A percentile compares a stretch with the other conserved stretches of the same genome.
Evolutionary conservation across 2,797 vertebrate species (phyloP).

Genomic region (Tolypeutes matacus): DNA sequence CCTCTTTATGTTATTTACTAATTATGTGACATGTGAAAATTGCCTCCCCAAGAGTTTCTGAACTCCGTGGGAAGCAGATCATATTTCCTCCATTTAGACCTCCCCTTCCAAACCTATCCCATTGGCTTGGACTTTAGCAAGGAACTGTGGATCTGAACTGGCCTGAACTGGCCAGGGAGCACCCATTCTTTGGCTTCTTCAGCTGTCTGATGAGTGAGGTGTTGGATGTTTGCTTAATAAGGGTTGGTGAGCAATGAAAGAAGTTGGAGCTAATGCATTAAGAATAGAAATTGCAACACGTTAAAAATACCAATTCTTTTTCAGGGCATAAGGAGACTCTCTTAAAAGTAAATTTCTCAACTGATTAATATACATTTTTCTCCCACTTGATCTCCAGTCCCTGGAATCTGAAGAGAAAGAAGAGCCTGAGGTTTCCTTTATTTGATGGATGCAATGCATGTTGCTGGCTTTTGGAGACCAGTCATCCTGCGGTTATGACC

Average conservation of each 20-base stretch:
- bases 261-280: background rate
- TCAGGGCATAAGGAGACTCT: background rate
- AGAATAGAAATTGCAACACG: background rate
- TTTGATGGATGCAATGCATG: background rate
- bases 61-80: background rate
- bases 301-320: conserved; percentile 42
- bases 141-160: background rate
- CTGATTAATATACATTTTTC: background rate
- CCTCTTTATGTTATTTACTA: conserved; percentile 39
- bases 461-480: background rate
- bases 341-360: conserved; percentile 4
- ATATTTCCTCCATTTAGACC: background rate
- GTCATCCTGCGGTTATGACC: background rate
- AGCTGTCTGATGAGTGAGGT: background rate
- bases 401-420: conserved; percentile 13
- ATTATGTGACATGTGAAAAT: conserved; percentile 8
- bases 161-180: background rate
- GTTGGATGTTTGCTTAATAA: background rate
- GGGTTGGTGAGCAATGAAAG: background rate
- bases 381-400: background rate
- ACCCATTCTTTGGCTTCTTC: background rate
- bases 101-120: background rate
- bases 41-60: background rate
- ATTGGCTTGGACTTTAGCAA: background rate
- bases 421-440: background rate